Conservation (phyloP, 2,888 invertebrate genomes). For the Plagodis dolabraria region DNA sequence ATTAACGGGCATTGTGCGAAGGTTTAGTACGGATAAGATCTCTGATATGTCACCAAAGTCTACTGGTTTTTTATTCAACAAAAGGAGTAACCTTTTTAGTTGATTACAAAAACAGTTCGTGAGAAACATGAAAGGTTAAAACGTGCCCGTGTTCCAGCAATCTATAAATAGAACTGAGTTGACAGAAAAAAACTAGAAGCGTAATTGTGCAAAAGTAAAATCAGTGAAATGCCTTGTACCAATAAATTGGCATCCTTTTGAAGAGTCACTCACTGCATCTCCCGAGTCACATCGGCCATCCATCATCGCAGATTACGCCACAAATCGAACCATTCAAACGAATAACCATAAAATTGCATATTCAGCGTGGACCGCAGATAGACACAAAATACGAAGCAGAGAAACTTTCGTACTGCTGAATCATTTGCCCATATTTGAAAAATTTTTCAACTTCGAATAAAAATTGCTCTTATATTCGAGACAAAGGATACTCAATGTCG, state of each 20-base stretch:
- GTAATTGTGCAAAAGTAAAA: conserved; percentile 27
- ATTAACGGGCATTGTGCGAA: conserved; percentile 79
- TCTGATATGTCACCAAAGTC: conserved; percentile 79
- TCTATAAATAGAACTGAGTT: conserved; percentile 38
- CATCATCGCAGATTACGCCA: conserved; percentile 69
- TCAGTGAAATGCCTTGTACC: conserved; percentile 40
- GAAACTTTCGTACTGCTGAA: conserved; percentile 63
- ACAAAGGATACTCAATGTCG: conserved; percentile 58
- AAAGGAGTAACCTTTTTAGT: conserved; percentile 75
- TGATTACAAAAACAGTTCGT: conserved; percentile 60
- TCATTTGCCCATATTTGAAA: conserved; percentile 55
- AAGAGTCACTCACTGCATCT: conserved; percentile 63
- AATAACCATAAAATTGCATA: conserved; percentile 71
- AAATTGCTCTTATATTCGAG: conserved; percentile 55
- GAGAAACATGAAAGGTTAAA: conserved; percentile 49
- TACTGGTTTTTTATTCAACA: conserved; percentile 63
- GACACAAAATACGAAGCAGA: conserved; percentile 61
- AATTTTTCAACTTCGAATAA: conserved; percentile 53
- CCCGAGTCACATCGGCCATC: conserved; percentile 60
- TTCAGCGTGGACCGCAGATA: conserved; percentile 63
- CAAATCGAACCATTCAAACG: conserved; percentile 67
- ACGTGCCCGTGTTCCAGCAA: conserved; percentile 36
- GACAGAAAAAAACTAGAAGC: conserved; percentile 7
- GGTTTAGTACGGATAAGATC: conserved; percentile 81
- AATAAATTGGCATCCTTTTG: conserved; percentile 56